Conservation (phyloP, 1,140 invertebrate species). For the Maniola jurtina region DNA sequence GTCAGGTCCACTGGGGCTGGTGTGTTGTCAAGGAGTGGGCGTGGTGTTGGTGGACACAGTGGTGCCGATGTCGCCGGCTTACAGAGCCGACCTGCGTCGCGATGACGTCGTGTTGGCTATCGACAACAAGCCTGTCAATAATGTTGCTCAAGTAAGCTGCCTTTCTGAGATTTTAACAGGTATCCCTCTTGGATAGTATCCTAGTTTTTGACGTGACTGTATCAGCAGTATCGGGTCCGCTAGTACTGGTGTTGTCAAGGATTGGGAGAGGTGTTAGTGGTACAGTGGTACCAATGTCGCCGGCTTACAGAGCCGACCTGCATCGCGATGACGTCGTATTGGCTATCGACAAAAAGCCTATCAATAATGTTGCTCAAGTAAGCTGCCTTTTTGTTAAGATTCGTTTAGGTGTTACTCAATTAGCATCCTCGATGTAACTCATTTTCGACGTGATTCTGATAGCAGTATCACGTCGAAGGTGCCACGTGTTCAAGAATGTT, state of each 20-base stretch:
- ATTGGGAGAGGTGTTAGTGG: constrained; percentile 83
- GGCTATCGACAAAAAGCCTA: constrained; percentile 88
- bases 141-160: constrained; percentile 85
- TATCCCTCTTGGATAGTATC: too few species aligned
- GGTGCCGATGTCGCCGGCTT: constrained; percentile 86
- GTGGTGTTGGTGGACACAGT: constrained; percentile 88
- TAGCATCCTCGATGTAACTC: too few species aligned
- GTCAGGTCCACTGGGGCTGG: constrained; percentile 58
- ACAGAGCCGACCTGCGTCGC: constrained; percentile 86
- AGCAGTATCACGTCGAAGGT: too few species aligned
- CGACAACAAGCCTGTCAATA: constrained; percentile 87
- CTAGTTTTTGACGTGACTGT: too few species aligned
- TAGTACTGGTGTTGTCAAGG: constrained; percentile 51
- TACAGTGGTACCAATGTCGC: constrained; percentile 86
- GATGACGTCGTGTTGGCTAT: constrained; percentile 90
- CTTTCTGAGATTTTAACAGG: not conserved
- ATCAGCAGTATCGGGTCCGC: too few species aligned
- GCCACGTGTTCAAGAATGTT: too few species aligned
- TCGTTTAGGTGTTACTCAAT: too few species aligned
- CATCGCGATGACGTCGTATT: constrained; percentile 88
- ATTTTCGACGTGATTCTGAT: too few species aligned
- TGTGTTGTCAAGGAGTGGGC: constrained; percentile 73
- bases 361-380: constrained; percentile 87
- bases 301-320: constrained; percentile 87
- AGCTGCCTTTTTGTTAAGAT: constrained; percentile 45